Conservation (phyloP, 2,888 invertebrate genomes). For the Aleiodes alternator region DNA sequence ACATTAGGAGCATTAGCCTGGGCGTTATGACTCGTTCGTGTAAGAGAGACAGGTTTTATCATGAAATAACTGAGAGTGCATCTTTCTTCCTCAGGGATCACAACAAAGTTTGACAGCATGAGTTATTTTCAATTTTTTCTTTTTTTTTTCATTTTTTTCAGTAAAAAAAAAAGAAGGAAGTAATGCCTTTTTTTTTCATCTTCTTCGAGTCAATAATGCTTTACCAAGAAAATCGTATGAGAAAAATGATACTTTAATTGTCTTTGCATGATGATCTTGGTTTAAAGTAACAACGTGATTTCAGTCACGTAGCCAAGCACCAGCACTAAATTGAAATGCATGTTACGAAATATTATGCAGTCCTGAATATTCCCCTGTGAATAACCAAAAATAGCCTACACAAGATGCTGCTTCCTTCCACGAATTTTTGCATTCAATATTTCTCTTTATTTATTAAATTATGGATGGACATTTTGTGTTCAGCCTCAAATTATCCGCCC, state of each 20-base stretch:
- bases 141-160: background rate
- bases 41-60: constrained; percentile 8
- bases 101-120: constrained; percentile 32
- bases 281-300: constrained; percentile 8
- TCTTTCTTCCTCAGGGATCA: constrained; percentile 35
- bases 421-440: constrained; percentile 2
- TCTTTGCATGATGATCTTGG: constrained; percentile 18
- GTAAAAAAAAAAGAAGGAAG: background rate
- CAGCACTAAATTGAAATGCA: constrained; percentile 17
- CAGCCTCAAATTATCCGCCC: too few species aligned
- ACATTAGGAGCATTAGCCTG: constrained; percentile 72
- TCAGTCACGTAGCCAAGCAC: constrained; percentile 25
- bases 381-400: constrained; percentile 39
- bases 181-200: background rate
- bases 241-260: constrained; percentile 15
- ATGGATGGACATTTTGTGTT: too few species aligned
- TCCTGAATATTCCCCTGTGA: background rate
- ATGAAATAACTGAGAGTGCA: constrained; percentile 21
- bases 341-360: constrained; percentile 24
- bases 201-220: background rate
- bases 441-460: background rate
- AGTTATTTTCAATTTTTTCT: constrained; percentile 24
- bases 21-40: constrained; percentile 36
- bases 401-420: background rate
- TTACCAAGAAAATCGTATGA: constrained; percentile 6